Evolutionary conservation across 2,797 vertebrate genomes (phyloP).

Genomic region (Syndactyla subalaris): DNA sequence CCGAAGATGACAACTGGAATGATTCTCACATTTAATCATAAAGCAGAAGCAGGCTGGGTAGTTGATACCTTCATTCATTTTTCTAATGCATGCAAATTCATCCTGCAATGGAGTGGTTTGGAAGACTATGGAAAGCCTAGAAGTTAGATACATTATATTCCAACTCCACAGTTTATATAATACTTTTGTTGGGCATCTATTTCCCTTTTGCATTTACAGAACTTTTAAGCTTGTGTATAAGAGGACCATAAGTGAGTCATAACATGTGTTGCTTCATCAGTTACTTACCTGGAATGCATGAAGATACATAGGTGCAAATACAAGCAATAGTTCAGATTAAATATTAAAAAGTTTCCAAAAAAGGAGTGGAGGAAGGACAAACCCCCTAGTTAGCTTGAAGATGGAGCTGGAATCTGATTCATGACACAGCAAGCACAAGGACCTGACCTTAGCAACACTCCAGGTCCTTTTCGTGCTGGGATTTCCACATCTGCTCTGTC

Average conservation of each 20-base stretch:
- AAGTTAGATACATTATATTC: background rate
- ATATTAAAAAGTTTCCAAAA: background rate
- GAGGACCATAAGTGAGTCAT: background rate
- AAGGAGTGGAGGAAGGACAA: background rate
- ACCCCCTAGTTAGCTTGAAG: background rate
- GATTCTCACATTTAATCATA: background rate
- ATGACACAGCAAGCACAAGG: background rate
- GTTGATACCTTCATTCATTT: background rate
- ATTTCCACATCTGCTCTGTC: background rate
- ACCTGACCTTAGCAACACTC: background rate
- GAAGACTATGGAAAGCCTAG: background rate
- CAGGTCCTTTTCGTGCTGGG: background rate
- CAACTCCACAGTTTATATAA: background rate
- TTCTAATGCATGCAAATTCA: background rate
- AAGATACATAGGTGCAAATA: background rate
- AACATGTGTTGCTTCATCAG: background rate
- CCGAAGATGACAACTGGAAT: background rate
- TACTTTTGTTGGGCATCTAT: background rate
- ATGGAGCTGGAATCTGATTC: background rate
- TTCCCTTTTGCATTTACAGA: background rate
- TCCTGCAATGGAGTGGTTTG: background rate
- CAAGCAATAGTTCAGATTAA: background rate
- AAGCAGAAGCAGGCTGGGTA: background rate
- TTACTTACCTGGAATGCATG: background rate
- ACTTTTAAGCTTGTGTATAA: background rate